A percentile compares a stretch with the other conserved stretches of the same genome.
phyloP scores from a whole-genome alignment of 2,797 vertebrate species.

The Pampus argenteus region DNA sequence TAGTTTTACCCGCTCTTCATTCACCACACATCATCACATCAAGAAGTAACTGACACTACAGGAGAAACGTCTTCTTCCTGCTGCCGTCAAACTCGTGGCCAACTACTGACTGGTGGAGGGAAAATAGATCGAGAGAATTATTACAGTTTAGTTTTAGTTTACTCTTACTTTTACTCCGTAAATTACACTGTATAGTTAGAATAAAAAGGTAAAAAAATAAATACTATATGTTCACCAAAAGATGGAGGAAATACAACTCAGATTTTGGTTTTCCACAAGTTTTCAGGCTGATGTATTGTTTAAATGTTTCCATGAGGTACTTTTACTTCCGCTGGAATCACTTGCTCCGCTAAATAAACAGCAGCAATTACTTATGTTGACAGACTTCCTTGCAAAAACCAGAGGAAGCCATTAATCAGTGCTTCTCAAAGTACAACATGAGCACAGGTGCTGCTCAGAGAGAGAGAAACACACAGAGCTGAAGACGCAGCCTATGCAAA shows the following conservation, averaged over 20 bases:
- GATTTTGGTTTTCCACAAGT: neutral
- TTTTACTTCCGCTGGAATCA: constrained; percentile 36
- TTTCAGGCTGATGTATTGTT: neutral
- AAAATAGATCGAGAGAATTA: too few species aligned
- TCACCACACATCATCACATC: too few species aligned
- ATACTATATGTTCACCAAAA: neutral
- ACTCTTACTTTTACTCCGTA: too few species aligned
- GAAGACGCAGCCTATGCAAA: constrained; percentile 78
- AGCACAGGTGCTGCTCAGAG: constrained; percentile 48
- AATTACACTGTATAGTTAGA: neutral
- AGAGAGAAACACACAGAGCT: constrained; percentile 24
- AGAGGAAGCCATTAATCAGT: constrained; percentile 77
- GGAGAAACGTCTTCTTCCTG: too few species aligned
- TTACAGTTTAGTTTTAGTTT: too few species aligned
- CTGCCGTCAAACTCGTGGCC: too few species aligned
- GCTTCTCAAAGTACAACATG: constrained; percentile 69
- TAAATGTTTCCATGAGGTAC: constrained; percentile 13
- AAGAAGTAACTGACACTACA: too few species aligned
- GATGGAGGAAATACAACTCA: neutral
- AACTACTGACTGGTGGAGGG: too few species aligned
- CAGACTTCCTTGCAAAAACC: constrained; percentile 72
- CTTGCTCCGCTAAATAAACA: constrained; percentile 61
- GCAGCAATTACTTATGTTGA: constrained; percentile 81
- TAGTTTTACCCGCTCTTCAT: too few species aligned
- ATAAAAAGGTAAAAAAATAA: neutral